These are phyloP conservation scores for Jacana jacana DNA, from an alignment of 2,113 vertebrate species.

Conservation along the genomic window DNA sequence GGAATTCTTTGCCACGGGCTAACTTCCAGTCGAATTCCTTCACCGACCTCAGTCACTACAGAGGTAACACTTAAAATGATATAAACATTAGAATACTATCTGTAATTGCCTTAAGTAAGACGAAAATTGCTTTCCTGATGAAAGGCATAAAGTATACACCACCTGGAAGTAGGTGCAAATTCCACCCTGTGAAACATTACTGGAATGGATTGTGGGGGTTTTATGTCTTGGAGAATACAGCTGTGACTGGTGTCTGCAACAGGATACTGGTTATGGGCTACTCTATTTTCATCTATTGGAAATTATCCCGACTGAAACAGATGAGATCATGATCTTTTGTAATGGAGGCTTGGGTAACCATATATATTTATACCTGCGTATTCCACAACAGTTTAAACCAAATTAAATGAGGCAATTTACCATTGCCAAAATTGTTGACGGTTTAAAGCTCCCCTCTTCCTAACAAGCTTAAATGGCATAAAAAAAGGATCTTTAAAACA, in stretches of 20 bases:
- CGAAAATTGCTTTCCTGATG: neutral
- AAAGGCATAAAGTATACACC: neutral
- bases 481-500: neutral
- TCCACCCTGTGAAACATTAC: neutral
- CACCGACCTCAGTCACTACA: neutral
- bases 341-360: neutral
- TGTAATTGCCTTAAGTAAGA: neutral
- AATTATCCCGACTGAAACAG: neutral
- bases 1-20: neutral
- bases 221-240: neutral
- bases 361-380: neutral
- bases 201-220: neutral
- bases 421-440: neutral
- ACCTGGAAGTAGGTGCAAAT: neutral
- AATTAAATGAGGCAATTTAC: neutral
- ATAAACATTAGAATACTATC: neutral
- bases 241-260: neutral
- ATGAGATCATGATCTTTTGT: neutral
- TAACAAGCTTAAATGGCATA: neutral
- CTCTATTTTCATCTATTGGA: neutral
- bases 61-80: neutral
- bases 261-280: neutral
- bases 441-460: neutral
- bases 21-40: constrained; percentile 7
- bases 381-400: neutral